Conservation (phyloP, 2,113 vertebrate species). For the Symphodus melops region DNA sequence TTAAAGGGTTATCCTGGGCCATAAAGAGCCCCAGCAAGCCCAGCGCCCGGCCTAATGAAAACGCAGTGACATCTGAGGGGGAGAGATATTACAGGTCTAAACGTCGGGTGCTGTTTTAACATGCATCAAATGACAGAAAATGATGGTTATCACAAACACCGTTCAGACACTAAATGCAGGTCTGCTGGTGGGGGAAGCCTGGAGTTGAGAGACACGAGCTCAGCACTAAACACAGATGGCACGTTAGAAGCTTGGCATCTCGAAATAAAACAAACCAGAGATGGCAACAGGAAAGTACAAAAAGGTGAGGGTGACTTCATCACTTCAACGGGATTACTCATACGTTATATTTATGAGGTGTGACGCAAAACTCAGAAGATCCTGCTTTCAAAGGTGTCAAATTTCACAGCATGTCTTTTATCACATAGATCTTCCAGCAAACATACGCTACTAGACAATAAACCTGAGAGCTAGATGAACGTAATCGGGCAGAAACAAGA, state of each 20-base stretch:
- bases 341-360: constrained; percentile 51
- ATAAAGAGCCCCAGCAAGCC: constrained; percentile 59
- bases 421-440: constrained; percentile 1
- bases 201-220: constrained; percentile 31
- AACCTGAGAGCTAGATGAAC: neutral
- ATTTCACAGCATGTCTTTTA: constrained; percentile 49
- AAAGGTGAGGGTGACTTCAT: neutral
- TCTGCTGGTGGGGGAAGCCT: constrained; percentile 30
- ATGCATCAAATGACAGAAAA: constrained; percentile 69
- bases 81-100: constrained; percentile 67
- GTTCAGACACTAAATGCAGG: constrained; percentile 67
- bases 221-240: constrained; percentile 9
- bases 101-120: constrained; percentile 64
- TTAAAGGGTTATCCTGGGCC: constrained; percentile 60
- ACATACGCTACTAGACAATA: neutral
- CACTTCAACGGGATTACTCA: neutral
- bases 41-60: constrained; percentile 74
- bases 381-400: constrained; percentile 41
- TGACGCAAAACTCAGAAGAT: constrained; percentile 5
- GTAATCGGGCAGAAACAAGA: neutral
- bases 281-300: neutral
- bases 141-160: constrained; percentile 74
- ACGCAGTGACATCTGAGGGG: constrained; percentile 68
- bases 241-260: constrained; percentile 3
- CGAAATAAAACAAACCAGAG: constrained; percentile 1